Evolutionary conservation across 1,140 invertebrate species (phyloP).

Genomic region (Zophobas morio): DNA sequence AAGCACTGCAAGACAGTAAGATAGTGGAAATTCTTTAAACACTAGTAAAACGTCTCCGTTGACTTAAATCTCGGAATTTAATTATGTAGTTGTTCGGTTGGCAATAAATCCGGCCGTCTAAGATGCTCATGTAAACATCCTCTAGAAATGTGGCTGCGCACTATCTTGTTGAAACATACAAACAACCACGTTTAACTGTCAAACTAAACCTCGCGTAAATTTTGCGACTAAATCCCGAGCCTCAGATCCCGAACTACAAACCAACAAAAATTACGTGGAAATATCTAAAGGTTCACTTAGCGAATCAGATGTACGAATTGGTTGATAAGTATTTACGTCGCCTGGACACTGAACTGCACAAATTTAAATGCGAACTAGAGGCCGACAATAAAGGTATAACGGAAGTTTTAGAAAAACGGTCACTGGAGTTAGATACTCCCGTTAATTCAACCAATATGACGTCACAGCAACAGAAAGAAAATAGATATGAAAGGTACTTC

Average conservation of each 20-base stretch:
- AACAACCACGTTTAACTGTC: too few species aligned
- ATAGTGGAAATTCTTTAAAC: too few species aligned
- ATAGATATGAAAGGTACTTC: conserved; percentile 67
- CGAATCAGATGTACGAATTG: conserved; percentile 95
- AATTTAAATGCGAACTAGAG: conserved; percentile 99
- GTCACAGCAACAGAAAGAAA: conserved; percentile 69
- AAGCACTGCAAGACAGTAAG: too few species aligned
- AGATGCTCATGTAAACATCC: too few species aligned
- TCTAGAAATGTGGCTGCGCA: too few species aligned
- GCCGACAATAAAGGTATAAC: conserved; percentile 98
- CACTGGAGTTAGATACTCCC: conserved; percentile 83
- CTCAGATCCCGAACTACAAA: neutral
- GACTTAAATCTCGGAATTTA: too few species aligned
- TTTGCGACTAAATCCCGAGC: too few species aligned
- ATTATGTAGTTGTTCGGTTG: too few species aligned
- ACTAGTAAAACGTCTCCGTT: too few species aligned
- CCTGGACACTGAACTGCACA: conserved; percentile 94
- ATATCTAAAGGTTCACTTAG: conserved; percentile 79
- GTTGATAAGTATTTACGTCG: conserved; percentile 93
- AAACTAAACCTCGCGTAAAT: too few species aligned
- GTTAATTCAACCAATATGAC: conserved; percentile 68
- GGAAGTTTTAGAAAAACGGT: conserved; percentile 94
- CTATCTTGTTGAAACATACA: too few species aligned
- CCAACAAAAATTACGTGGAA: conserved; percentile 5
- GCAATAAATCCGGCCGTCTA: too few species aligned